Conservation (phyloP, 2,888 invertebrate species). For the Apodemia zela region DNA sequence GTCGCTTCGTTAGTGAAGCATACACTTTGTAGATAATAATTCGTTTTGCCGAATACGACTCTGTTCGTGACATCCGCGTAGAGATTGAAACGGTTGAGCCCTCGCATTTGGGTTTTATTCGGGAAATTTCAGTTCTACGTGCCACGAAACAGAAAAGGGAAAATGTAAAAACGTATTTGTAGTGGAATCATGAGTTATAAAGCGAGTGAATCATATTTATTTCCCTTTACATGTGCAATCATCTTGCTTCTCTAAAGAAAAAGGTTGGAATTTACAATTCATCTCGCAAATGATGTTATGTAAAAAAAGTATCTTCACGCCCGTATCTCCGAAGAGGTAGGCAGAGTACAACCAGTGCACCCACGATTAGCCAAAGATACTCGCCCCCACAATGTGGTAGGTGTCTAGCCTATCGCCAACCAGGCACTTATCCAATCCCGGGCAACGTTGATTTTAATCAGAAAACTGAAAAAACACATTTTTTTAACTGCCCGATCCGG, state of each 20-base stretch:
- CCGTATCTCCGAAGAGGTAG: too few species aligned
- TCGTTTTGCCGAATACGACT: slow-evolving; percentile 24
- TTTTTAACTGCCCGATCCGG: too few species aligned
- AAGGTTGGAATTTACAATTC: background rate
- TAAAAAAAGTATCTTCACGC: too few species aligned
- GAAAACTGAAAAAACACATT: too few species aligned
- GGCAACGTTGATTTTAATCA: too few species aligned
- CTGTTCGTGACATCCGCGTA: slow-evolving; percentile 25
- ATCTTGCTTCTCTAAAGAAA: background rate
- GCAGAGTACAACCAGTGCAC: too few species aligned
- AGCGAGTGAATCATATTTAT: slow-evolving; percentile 15
- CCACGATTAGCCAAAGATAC: too few species aligned
- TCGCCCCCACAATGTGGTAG: too few species aligned
- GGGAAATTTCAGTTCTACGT: slow-evolving; percentile 16
- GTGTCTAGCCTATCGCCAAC: too few species aligned
- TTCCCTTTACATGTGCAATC: background rate
- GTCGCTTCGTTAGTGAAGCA: slow-evolving; percentile 26
- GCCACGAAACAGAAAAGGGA: slow-evolving; percentile 16
- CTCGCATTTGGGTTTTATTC: slow-evolving; percentile 22
- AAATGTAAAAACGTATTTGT: slow-evolving; percentile 15
- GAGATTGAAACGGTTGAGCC: slow-evolving; percentile 21
- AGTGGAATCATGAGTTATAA: slow-evolving; percentile 13
- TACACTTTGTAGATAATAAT: slow-evolving; percentile 26
- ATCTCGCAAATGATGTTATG: background rate
- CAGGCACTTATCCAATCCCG: too few species aligned